Evolutionary conservation across 2,113 vertebrate genomes (phyloP).

Genomic region (Nycticryphes semicollaris): DNA sequence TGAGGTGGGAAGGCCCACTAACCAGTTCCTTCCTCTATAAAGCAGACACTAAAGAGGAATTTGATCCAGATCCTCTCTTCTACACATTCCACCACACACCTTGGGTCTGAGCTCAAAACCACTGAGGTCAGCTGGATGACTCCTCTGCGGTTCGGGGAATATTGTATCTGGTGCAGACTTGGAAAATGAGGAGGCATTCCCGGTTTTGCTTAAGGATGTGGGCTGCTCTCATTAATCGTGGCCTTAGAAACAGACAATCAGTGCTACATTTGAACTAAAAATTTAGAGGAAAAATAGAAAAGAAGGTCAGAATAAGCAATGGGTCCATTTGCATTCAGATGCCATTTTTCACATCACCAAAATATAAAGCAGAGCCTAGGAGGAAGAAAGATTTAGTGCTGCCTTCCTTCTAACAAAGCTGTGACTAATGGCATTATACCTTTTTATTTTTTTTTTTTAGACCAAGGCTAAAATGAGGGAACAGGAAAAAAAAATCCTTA

Average conservation of each 20-base stretch:
- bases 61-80: neutral
- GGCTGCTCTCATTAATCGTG: neutral
- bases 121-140: neutral
- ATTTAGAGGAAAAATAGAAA: neutral
- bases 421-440: neutral
- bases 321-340: neutral
- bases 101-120: conserved; percentile 1
- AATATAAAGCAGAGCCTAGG: neutral
- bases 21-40: conserved; percentile 21
- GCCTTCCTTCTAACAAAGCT: neutral
- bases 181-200: neutral
- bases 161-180: neutral
- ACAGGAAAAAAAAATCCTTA: neutral
- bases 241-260: neutral
- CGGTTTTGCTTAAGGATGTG: neutral
- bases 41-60: neutral
- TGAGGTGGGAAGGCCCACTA: neutral
- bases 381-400: neutral
- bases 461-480: neutral
- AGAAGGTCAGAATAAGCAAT: neutral
- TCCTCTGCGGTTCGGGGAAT: neutral
- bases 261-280: neutral
- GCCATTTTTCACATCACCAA: neutral
- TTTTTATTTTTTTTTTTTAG: neutral
- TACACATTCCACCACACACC: neutral